These are phyloP conservation scores for Caradrina clavipalpis DNA, from an alignment of 2,888 invertebrate genomes.

Conservation along the genomic window DNA sequence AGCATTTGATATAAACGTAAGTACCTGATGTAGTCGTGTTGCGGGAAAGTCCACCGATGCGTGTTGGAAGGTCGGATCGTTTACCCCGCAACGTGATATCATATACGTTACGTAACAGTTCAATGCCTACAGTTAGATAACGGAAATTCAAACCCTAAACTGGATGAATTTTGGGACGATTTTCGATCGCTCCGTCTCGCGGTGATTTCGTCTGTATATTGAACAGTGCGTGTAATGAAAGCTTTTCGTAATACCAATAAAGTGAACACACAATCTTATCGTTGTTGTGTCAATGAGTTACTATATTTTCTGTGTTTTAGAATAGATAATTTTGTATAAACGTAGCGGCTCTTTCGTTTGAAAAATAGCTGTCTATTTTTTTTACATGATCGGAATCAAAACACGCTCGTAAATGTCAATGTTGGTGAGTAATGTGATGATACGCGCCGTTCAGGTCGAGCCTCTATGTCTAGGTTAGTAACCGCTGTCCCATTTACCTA, in stretches of 20 bases:
- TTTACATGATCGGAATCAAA: slow-evolving; percentile 52
- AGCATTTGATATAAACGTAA: slow-evolving; percentile 64
- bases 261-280: slow-evolving; percentile 73
- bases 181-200: slow-evolving; percentile 62
- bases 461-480: slow-evolving; percentile 44
- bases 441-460: slow-evolving; percentile 51
- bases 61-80: slow-evolving; percentile 84
- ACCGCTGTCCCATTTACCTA: slow-evolving; percentile 43
- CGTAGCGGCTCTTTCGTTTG: slow-evolving; percentile 41
- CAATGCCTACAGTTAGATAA: slow-evolving; percentile 71
- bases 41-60: slow-evolving; percentile 82
- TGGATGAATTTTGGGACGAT: slow-evolving; percentile 61
- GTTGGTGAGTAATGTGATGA: slow-evolving; percentile 66
- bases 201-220: slow-evolving; percentile 72
- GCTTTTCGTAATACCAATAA: slow-evolving; percentile 77
- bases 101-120: slow-evolving; percentile 83
- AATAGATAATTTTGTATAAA: slow-evolving; percentile 43
- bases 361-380: slow-evolving; percentile 29
- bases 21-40: slow-evolving; percentile 52
- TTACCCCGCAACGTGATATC: slow-evolving; percentile 85
- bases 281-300: slow-evolving; percentile 63
- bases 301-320: slow-evolving; percentile 50
- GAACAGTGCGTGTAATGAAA: slow-evolving; percentile 75
- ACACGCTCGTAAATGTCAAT: slow-evolving; percentile 71
- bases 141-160: slow-evolving; percentile 72